Conservation (phyloP, 2,888 invertebrate genomes). For the Tuta absoluta region DNA sequence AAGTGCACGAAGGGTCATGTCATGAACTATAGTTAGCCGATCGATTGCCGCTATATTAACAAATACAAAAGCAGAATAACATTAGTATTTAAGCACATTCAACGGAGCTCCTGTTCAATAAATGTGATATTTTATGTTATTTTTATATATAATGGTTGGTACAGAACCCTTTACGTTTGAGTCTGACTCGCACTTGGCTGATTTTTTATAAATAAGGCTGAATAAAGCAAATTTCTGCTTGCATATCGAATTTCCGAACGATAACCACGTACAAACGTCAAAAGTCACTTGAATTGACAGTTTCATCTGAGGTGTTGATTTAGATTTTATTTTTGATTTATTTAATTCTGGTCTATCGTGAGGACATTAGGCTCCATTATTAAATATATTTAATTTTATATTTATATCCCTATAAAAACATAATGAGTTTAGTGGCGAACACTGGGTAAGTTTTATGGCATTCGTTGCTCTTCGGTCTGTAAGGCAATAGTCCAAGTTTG, state of each 20-base stretch:
- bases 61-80: too few species aligned
- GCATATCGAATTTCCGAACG: background rate
- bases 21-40: too few species aligned
- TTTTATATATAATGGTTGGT: too few species aligned
- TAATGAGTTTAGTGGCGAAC: conserved; percentile 76
- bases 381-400: conserved; percentile 20
- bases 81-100: too few species aligned
- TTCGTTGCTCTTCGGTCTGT: conserved; percentile 34
- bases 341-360: conserved; percentile 18
- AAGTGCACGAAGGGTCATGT: too few species aligned
- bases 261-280: conserved; percentile 20
- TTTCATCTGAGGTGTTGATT: background rate
- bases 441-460: conserved; percentile 63
- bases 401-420: background rate
- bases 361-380: conserved; percentile 9
- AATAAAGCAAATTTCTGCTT: background rate
- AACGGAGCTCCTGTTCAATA: too few species aligned
- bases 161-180: too few species aligned
- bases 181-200: too few species aligned
- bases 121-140: too few species aligned
- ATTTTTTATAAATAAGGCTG: background rate
- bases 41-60: too few species aligned
- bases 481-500: conserved; percentile 35
- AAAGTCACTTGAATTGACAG: conserved; percentile 11
- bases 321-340: background rate